Percentiles rank a stretch among this genome's conserved stretches.
Conservation (phyloP, 2,888 invertebrate genomes). For the Heliconius cydno region DNA sequence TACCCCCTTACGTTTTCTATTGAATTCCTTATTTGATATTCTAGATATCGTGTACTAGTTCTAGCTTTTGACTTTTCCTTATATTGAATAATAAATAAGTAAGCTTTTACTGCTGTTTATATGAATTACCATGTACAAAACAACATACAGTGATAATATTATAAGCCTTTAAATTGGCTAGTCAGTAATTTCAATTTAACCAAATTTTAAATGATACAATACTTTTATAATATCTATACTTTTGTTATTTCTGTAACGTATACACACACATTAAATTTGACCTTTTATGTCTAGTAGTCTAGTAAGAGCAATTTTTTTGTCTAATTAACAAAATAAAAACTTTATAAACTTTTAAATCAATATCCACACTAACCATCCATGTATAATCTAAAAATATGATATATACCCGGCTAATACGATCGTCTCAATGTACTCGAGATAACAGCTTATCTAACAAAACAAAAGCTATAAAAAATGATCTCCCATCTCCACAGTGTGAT, state of each 20-base stretch:
- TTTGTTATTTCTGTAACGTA: too few species aligned
- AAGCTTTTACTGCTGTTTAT: not conserved
- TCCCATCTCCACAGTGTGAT: slow-evolving; percentile 52
- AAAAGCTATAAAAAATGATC: slow-evolving; percentile 54
- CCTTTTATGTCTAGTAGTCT: too few species aligned
- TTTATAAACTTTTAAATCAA: not conserved
- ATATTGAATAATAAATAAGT: not conserved
- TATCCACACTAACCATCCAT: not conserved
- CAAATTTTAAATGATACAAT: too few species aligned
- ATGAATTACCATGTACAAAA: too few species aligned
- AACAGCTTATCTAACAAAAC: slow-evolving; percentile 48
- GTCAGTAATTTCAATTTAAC: too few species aligned
- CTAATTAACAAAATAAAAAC: not conserved
- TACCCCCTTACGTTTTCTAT: slow-evolving; percentile 42
- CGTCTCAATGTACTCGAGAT: slow-evolving; percentile 19
- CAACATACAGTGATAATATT: too few species aligned
- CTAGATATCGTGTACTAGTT: slow-evolving; percentile 35
- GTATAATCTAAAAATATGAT: not conserved
- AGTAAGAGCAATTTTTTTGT: not conserved
- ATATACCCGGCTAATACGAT: not conserved
- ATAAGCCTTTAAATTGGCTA: too few species aligned
- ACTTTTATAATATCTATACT: too few species aligned
- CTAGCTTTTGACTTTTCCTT: not conserved
- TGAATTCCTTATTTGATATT: slow-evolving; percentile 44
- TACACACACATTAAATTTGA: too few species aligned